Percentiles rank a stretch among this genome's conserved stretches.
phyloP scores from a whole-genome alignment of 2,888 invertebrate genomes.

The Caprella mutica region DNA sequence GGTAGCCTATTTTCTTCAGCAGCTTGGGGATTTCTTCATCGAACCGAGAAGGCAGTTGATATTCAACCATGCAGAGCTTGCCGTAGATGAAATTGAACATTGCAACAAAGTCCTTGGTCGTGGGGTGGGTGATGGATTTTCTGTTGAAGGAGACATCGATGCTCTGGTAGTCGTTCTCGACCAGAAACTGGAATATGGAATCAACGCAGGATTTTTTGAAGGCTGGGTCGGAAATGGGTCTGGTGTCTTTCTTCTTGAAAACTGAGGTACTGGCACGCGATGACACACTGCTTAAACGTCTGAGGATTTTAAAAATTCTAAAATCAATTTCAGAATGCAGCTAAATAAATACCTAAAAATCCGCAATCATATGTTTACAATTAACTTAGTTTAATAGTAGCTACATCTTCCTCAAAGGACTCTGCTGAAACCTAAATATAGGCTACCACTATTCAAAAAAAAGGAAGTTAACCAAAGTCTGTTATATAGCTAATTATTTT shows the following conservation, averaged over 20 bases:
- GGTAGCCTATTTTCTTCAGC: constrained; percentile 15
- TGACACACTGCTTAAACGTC: background rate
- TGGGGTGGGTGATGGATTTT: background rate
- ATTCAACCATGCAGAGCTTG: background rate
- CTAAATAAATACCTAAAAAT: no score
- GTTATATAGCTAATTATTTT: no score
- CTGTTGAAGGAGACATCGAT: background rate
- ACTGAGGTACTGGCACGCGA: background rate
- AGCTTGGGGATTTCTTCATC: constrained; percentile 24
- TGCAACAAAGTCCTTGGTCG: background rate
- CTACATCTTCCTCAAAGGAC: no score
- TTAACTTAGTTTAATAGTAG: no score
- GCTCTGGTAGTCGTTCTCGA: background rate
- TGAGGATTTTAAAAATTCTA: no score
- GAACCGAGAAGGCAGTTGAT: constrained; percentile 14
- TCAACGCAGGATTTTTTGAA: constrained; percentile 3
- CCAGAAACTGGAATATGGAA: background rate
- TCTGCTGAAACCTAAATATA: no score
- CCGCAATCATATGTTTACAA: no score
- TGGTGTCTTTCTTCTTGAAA: background rate
- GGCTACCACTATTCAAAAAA: no score
- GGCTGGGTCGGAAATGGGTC: background rate
- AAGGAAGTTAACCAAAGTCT: no score
- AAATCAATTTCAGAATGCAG: no score
- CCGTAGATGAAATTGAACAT: constrained; percentile 5